Base-by-base conservation (phyloP, 2,888 invertebrate genomes). In the Platycheirus rosarum region DNA sequence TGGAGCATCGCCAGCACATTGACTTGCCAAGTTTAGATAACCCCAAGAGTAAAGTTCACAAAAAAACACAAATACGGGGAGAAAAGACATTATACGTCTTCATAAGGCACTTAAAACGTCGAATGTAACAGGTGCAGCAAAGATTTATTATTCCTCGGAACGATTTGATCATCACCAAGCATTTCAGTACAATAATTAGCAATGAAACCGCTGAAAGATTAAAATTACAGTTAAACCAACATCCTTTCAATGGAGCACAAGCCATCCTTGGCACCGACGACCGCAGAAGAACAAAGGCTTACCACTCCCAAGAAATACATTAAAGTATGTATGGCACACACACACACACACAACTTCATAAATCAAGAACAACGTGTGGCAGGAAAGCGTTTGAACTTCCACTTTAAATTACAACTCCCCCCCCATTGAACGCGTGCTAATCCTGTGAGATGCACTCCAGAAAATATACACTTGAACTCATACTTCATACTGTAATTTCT, bases 391-490 rank as follows among this genome's bases (percentile, higher is more conserved):
- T 75, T 76, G 70, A 51, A 80, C 70, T 66, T 44, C 51, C 65
- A 80, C 76, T 80, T 57, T 35, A 70, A 48, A 65, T 70, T 53
- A 60, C 51, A 70, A 80, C 65, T 65, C 65, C 40, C 14, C 7
- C 13, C 55, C 37, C 55, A 37, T 48, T 70, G 32, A 51, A 66
- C 80, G 75, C 75, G 70, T 65, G 75, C 80, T 80, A 70, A 66
- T 80, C 32, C 57, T 75, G 46, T 75, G 23, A 57, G 51, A 65
- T 80, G 65, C 79, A 79, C 66, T 60, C 46, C 13, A 18, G 16
- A 42, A 35, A 20, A 37, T 9, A 49, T 60, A 68, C 46, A n/a
- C 51, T 51, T 42, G 23, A 42, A 44, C 48, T 13, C 62, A 23
- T 63, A 26, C 29, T 51, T n/a, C 14, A 55, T 51, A 46, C 46